Conservation (phyloP, 2,888 invertebrate genomes). For the Formica aserva region DNA sequence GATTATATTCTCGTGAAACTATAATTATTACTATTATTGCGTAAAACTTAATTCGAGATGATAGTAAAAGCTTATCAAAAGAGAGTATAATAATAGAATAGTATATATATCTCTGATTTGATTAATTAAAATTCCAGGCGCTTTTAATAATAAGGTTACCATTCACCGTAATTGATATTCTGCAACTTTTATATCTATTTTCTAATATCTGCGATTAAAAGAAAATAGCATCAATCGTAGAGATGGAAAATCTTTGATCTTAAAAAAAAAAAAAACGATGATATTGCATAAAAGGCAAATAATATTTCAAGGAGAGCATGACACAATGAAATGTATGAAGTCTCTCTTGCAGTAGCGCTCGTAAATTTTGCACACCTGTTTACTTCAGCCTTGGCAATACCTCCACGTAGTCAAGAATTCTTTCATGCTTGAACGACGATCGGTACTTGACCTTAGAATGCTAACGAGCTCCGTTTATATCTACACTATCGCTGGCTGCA, state of each 20-base stretch:
- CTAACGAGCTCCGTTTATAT: constrained; percentile 33
- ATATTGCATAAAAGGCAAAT: background rate
- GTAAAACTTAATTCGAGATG: background rate
- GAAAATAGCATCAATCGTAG: background rate
- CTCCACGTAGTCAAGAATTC: background rate
- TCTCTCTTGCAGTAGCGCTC: constrained; percentile 1
- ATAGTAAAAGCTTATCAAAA: background rate
- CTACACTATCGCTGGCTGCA: constrained; percentile 14
- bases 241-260: background rate
- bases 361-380: constrained; percentile 41
- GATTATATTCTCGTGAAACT: background rate
- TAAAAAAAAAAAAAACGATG: background rate
- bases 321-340: background rate
- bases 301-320: background rate
- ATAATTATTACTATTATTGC: background rate
- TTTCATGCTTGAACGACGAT: constrained; percentile 33
- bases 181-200: background rate
- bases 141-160: background rate
- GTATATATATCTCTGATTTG: too few relatives aligned
- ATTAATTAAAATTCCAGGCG: background rate
- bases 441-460: constrained; percentile 37
- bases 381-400: constrained; percentile 3
- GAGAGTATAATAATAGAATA: background rate
- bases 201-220: background rate
- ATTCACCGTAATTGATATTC: background rate